A percentile compares a stretch with the other conserved stretches of the same genome.
These are phyloP conservation scores for Chymomyza costata DNA, from an alignment of 1,140 invertebrate species.

Conservation along the genomic window DNA sequence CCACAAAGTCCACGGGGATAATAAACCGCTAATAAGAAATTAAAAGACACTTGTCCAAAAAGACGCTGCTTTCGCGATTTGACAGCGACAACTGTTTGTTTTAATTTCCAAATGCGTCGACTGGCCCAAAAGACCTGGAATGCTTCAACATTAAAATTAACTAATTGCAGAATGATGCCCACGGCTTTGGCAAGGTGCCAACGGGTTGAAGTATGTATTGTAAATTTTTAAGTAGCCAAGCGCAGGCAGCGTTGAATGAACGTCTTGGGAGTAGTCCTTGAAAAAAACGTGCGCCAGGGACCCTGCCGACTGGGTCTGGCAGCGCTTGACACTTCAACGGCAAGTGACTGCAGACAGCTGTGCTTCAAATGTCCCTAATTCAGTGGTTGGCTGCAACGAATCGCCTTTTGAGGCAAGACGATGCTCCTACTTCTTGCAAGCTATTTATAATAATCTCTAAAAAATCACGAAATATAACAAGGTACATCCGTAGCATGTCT, in stretches of 20 bases:
- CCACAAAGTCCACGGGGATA: conserved; percentile 61
- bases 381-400: neutral
- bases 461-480: too few relatives aligned
- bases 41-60: conserved; percentile 63
- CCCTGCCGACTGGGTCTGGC: conserved; percentile 13
- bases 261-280: conserved; percentile 48
- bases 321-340: conserved; percentile 11
- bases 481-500: too few relatives aligned
- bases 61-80: conserved; percentile 5
- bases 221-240: conserved; percentile 48
- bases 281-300: conserved; percentile 34
- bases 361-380: conserved; percentile 32
- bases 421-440: too few relatives aligned
- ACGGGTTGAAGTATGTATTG: conserved; percentile 35
- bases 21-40: conserved; percentile 72
- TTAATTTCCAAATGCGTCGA: conserved; percentile 34
- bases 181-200: conserved; percentile 24
- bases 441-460: too few relatives aligned
- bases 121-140: neutral
- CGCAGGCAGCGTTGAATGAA: conserved; percentile 19
- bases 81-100: conserved; percentile 47
- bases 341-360: neutral
- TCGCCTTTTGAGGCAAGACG: too few relatives aligned
- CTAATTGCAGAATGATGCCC: conserved; percentile 65
- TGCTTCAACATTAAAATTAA: conserved; percentile 54